Percentiles rank a stretch among this genome's conserved stretches.
Conservation (phyloP, 1,140 invertebrate species). For the Notospermus geniculatus region DNA sequence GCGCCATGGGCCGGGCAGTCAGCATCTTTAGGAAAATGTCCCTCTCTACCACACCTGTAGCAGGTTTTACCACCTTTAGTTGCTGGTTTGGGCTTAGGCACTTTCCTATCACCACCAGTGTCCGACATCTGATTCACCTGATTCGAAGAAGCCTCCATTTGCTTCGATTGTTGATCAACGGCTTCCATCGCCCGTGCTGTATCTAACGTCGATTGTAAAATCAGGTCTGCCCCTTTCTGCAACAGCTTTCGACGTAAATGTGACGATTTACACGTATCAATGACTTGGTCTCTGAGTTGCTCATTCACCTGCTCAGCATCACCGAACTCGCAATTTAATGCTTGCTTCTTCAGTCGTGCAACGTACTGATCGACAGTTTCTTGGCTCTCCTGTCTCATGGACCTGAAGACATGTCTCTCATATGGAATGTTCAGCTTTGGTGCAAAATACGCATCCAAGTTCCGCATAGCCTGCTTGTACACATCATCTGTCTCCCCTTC, state of each 20-base stretch:
- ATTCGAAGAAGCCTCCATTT: too few species aligned
- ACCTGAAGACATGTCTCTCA: constrained; percentile 17
- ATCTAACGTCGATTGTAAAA: constrained; percentile 7
- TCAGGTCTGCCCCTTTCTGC: constrained; percentile 13
- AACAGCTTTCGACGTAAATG: constrained; percentile 15
- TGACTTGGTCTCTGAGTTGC: constrained; percentile 19
- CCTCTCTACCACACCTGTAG: neutral
- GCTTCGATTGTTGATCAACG: neutral
- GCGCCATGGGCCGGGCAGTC: constrained; percentile 7
- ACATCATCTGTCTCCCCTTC: too few species aligned
- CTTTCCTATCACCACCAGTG: neutral
- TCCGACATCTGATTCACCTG: neutral
- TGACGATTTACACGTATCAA: constrained; percentile 13
- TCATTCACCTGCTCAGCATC: constrained; percentile 10
- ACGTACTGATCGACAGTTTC: constrained; percentile 23
- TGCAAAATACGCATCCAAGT: constrained; percentile 15
- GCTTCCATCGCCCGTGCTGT: constrained; percentile 7
- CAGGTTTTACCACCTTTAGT: neutral
- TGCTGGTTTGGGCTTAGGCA: neutral
- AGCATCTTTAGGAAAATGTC: constrained; percentile 2
- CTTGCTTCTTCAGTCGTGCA: constrained; percentile 14
- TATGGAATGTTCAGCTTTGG: constrained; percentile 15
- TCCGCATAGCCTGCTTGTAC: constrained; percentile 12
- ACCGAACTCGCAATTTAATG: constrained; percentile 21
- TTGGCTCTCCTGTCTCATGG: neutral